These are phyloP conservation scores for Schizotus pectinicornis DNA, from an alignment of 2,888 invertebrate genomes.

Conservation along the genomic window DNA sequence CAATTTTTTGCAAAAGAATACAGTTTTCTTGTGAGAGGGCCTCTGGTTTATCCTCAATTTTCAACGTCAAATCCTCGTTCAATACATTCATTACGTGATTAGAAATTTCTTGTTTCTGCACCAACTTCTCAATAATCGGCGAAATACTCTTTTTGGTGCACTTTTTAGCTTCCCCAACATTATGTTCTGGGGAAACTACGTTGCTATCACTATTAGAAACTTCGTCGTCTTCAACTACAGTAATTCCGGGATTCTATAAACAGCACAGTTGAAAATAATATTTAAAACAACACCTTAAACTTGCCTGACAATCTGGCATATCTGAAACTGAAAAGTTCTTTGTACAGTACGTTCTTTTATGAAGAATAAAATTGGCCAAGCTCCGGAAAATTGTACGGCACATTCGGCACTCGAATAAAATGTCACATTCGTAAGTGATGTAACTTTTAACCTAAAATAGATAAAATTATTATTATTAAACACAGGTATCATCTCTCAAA, in stretches of 20 bases:
- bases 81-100: slow-evolving; percentile 42
- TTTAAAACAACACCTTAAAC: too few relatives aligned
- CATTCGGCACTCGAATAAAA: slow-evolving; percentile 88
- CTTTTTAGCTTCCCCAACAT: background rate
- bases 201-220: background rate
- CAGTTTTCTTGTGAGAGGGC: slow-evolving; percentile 32
- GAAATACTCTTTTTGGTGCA: slow-evolving; percentile 13
- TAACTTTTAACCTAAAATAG: slow-evolving; percentile 72
- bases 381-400: slow-evolving; percentile 88
- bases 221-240: slow-evolving; percentile 1
- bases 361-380: slow-evolving; percentile 86
- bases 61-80: slow-evolving; percentile 41
- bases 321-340: slow-evolving; percentile 57
- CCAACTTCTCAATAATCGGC: slow-evolving; percentile 42
- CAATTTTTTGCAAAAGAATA: slow-evolving; percentile 63
- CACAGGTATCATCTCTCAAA: slow-evolving; percentile 2
- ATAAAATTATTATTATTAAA: background rate
- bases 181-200: background rate
- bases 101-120: slow-evolving; percentile 44
- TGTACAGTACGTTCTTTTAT: slow-evolving; percentile 84
- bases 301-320: too few relatives aligned
- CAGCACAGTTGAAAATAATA: slow-evolving; percentile 15
- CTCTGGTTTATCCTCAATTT: slow-evolving; percentile 37
- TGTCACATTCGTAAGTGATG: slow-evolving; percentile 82
- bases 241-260: slow-evolving; percentile 20